A percentile compares a stretch with the other conserved stretches of the same genome.
Evolutionary conservation across 2,113 vertebrate species (phyloP).

Genomic region (Macquaria ambigua): DNA sequence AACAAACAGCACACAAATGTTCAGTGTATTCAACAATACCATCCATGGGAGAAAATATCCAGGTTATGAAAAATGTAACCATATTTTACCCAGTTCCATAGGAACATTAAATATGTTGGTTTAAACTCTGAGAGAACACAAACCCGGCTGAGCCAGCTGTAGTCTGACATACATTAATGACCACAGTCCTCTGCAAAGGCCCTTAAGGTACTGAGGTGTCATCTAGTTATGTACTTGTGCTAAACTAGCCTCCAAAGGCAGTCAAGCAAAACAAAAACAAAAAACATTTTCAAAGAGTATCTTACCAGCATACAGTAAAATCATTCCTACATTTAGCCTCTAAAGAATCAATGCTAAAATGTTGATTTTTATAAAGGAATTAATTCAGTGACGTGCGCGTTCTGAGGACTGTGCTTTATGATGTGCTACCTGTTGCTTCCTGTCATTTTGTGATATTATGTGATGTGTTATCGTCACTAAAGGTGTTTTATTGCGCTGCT

Average conservation of each 20-base stretch:
- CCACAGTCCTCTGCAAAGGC: background rate
- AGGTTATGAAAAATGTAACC: background rate
- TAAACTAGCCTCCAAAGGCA: background rate
- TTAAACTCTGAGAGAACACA: background rate
- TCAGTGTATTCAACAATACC: background rate
- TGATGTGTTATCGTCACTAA: background rate
- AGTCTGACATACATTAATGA: background rate
- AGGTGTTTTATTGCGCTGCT: background rate
- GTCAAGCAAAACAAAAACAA: background rate
- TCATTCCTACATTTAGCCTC: background rate
- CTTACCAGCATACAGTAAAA: background rate
- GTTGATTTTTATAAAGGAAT: background rate
- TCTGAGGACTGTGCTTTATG: background rate
- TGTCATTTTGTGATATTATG: background rate
- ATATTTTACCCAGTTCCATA: background rate
- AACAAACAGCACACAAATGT: background rate
- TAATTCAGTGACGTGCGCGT: rapidly evolving
- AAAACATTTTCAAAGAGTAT: background rate
- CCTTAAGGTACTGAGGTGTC: background rate
- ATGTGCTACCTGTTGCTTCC: conserved; percentile 4
- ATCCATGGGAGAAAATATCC: background rate
- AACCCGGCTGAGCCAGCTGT: background rate
- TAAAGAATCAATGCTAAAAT: background rate
- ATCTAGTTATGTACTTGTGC: background rate
- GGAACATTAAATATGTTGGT: background rate